These are phyloP conservation scores for Nezara viridula DNA, from an alignment of 2,888 invertebrate genomes.

Conservation along the genomic window DNA sequence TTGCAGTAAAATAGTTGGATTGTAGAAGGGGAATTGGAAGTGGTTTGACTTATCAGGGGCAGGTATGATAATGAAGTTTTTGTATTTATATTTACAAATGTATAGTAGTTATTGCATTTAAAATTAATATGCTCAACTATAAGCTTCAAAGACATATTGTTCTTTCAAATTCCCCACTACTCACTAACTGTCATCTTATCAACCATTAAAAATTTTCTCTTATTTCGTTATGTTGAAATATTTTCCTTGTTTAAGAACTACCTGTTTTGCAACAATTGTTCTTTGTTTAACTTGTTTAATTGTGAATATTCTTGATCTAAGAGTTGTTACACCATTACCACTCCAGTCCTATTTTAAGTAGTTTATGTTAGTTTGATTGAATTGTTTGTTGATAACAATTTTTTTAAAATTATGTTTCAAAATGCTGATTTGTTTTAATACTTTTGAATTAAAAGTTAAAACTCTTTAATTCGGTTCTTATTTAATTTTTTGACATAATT, in stretches of 20 bases:
- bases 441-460: neutral
- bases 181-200: neutral
- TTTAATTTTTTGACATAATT: neutral
- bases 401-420: neutral
- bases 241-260: neutral
- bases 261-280: neutral
- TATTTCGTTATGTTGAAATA: neutral
- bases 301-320: neutral
- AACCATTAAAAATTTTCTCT: neutral
- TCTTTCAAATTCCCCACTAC: neutral
- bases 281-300: neutral
- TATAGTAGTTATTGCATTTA: neutral
- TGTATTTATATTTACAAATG: neutral
- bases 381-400: neutral
- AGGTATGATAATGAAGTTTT: neutral
- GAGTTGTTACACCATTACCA: neutral
- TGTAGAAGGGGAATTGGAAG: conserved; percentile 37
- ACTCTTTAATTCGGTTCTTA: neutral
- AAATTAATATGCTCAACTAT: neutral
- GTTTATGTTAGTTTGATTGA: neutral
- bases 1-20: conserved; percentile 50
- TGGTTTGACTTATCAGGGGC: conserved; percentile 40
- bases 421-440: neutral
- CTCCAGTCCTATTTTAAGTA: neutral
- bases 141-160: neutral